Percentiles rank a stretch among this genome's conserved stretches.
Evolutionary conservation across 2,797 vertebrate species (phyloP).

Genomic region (Anguilla pacifica): DNA sequence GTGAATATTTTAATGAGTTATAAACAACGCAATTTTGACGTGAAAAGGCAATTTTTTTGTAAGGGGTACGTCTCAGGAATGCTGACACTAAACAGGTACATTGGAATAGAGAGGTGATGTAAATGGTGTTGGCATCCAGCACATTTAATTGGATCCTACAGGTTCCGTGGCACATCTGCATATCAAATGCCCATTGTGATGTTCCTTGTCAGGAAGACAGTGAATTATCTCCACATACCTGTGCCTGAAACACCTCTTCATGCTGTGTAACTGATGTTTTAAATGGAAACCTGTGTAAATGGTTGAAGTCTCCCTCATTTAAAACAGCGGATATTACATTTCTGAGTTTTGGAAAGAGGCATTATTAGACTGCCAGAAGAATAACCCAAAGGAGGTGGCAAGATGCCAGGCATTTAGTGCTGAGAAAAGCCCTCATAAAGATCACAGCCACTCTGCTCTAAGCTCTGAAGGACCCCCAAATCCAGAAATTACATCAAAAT

Average conservation of each 20-base stretch:
- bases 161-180: slow-evolving; percentile 69
- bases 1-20: too few species aligned
- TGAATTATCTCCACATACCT: slow-evolving; percentile 76
- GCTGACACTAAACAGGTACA: background rate
- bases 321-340: slow-evolving; percentile 74
- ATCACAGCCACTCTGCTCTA: too few species aligned
- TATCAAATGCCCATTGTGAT: slow-evolving; percentile 79
- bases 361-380: slow-evolving; percentile 44
- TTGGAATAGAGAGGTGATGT: background rate
- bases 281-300: slow-evolving; percentile 62
- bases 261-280: too few species aligned
- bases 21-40: too few species aligned
- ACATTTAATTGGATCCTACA: slow-evolving; percentile 21
- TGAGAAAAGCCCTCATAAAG: background rate
- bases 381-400: slow-evolving; percentile 41
- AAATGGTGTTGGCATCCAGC: slow-evolving; percentile 4
- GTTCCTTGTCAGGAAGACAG: slow-evolving; percentile 77
- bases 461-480: too few species aligned
- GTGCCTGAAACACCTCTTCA: slow-evolving; percentile 65
- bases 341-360: slow-evolving; percentile 64
- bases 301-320: slow-evolving; percentile 76
- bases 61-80: background rate
- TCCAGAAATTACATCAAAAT: too few species aligned
- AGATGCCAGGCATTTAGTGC: slow-evolving; percentile 62
- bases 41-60: too few species aligned